A percentile compares a stretch with the other conserved stretches of the same genome.
These are phyloP conservation scores for Oxyscelio sp. DNA, from an alignment of 2,888 invertebrate species.

Conservation along the genomic window DNA sequence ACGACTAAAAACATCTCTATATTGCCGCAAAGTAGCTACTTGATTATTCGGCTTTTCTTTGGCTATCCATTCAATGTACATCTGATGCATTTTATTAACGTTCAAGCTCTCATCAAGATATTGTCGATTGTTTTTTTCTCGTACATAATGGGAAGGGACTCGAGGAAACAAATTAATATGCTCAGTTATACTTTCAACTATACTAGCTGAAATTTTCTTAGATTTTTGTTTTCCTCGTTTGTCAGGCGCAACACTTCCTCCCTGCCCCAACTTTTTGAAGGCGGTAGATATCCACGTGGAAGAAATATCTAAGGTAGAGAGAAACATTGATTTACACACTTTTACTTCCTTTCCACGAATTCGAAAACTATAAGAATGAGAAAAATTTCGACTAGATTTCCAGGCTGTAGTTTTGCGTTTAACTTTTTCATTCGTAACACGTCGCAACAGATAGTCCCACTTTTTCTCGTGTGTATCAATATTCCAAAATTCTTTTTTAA, in stretches of 20 bases:
- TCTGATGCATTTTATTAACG: too few relatives aligned
- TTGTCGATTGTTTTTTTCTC: too few relatives aligned
- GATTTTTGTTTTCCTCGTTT: not conserved
- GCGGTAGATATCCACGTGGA: slow-evolving; percentile 23
- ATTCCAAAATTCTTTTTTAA: slow-evolving; percentile 4
- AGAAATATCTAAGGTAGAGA: slow-evolving; percentile 1
- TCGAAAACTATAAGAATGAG: not conserved
- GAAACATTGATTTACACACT: slow-evolving; percentile 29
- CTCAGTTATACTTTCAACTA: too few relatives aligned
- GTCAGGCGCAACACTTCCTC: slow-evolving; percentile 2
- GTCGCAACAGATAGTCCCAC: slow-evolving; percentile 25
- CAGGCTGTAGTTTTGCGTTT: slow-evolving; percentile 23
- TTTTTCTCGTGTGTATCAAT: slow-evolving; percentile 35
- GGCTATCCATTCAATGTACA: too few relatives aligned
- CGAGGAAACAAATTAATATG: too few relatives aligned
- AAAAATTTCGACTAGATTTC: not conserved
- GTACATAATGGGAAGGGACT: too few relatives aligned
- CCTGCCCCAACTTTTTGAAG: slow-evolving; percentile 15
- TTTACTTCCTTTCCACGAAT: not conserved
- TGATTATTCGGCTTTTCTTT: too few relatives aligned
- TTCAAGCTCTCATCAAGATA: too few relatives aligned
- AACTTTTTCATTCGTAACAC: slow-evolving; percentile 3
- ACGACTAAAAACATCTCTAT: too few relatives aligned
- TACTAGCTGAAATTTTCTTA: too few relatives aligned
- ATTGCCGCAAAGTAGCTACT: too few relatives aligned